phyloP scores from a whole-genome alignment of 2,113 vertebrate species.

The Eira barbara region DNA sequence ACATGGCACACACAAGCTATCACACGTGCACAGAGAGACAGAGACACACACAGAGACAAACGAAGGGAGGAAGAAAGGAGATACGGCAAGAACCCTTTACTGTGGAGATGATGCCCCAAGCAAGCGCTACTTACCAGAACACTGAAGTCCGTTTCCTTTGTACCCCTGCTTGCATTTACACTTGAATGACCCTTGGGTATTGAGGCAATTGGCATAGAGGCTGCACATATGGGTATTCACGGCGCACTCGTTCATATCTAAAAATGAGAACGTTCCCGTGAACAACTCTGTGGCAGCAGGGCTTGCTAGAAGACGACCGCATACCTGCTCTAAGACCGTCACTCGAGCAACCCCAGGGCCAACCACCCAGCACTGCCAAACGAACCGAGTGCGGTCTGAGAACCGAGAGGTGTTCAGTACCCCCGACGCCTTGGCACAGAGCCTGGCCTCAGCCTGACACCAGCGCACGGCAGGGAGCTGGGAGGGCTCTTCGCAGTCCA shows the following conservation, averaged over 20 bases:
- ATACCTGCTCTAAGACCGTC: neutral
- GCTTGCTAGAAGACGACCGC: neutral
- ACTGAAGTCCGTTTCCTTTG: slow-evolving; percentile 90
- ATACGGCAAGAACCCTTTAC: neutral
- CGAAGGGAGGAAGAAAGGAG: neutral
- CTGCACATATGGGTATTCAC: slow-evolving; percentile 87
- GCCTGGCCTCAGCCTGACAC: neutral
- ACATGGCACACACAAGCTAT: neutral
- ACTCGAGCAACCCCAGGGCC: neutral
- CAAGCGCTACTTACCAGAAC: slow-evolving; percentile 88
- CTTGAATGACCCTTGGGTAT: slow-evolving; percentile 92
- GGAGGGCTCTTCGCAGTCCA: neutral
- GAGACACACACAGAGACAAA: neutral
- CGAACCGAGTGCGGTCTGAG: neutral
- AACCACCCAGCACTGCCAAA: neutral
- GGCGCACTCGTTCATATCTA: slow-evolving; percentile 94
- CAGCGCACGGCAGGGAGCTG: rapidly evolving
- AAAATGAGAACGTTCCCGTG: neutral
- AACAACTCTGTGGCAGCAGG: neutral
- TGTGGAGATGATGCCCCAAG: neutral
- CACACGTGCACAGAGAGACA: too few relatives aligned
- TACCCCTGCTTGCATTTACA: slow-evolving; percentile 95
- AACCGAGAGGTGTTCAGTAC: neutral
- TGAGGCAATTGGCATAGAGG: slow-evolving; percentile 91
- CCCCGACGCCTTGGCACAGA: neutral